Percentiles rank a stretch among this genome's conserved stretches.
phyloP scores from a whole-genome alignment of 2,888 invertebrate genomes.

The Crioceris asparagi region DNA sequence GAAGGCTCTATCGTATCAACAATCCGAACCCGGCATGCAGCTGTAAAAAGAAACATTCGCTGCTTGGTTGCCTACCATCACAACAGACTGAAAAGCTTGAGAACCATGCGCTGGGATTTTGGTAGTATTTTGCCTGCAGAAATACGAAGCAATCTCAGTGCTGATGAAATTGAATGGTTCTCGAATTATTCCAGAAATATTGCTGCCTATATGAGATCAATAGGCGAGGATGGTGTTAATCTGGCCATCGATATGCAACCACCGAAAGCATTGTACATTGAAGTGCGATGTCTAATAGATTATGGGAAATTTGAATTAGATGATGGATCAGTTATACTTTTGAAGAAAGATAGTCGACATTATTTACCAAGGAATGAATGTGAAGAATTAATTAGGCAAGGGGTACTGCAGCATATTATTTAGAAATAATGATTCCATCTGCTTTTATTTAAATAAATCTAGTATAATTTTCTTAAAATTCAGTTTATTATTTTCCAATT shows the following conservation, averaged over 20 bases:
- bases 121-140: slow-evolving; percentile 85
- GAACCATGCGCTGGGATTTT: slow-evolving; percentile 90
- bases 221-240: slow-evolving; percentile 78
- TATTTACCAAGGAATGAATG: slow-evolving; percentile 80
- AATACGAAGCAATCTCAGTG: slow-evolving; percentile 66
- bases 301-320: slow-evolving; percentile 91
- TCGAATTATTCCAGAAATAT: slow-evolving; percentile 76
- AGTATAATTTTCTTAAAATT: no score
- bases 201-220: slow-evolving; percentile 77
- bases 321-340: slow-evolving; percentile 79
- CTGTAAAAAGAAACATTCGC: slow-evolving; percentile 78
- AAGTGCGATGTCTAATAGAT: slow-evolving; percentile 82
- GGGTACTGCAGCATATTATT: slow-evolving; percentile 68
- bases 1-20: slow-evolving; percentile 47
- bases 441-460: no score
- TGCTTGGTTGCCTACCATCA: slow-evolving; percentile 78
- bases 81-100: slow-evolving; percentile 68
- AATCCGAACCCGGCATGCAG: slow-evolving; percentile 74
- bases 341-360: slow-evolving; percentile 87
- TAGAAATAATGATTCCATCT: no score
- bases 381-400: slow-evolving; percentile 82
- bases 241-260: slow-evolving; percentile 80
- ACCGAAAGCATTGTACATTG: slow-evolving; percentile 84
- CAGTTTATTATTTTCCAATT: no score
- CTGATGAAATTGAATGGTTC: slow-evolving; percentile 81